Conservation (phyloP, 2,113 vertebrate species). For the Alexandromys fortis region DNA sequence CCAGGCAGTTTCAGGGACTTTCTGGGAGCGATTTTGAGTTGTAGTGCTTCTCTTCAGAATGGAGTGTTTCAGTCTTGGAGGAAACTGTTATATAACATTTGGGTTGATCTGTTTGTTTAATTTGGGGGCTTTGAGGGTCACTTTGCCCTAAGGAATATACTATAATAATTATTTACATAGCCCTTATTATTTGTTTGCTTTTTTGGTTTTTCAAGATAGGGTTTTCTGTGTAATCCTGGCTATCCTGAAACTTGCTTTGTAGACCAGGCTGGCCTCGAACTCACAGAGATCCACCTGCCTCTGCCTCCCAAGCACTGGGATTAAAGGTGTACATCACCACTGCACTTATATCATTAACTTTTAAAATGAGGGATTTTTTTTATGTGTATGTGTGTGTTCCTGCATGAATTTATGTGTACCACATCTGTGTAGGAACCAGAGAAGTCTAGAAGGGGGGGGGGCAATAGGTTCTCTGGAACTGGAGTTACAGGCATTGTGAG, state of each 20-base stretch:
- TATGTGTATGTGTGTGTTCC: background rate
- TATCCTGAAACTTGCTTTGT: background rate
- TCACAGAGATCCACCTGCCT: background rate
- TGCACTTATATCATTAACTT: background rate
- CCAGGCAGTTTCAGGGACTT: background rate
- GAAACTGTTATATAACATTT: background rate
- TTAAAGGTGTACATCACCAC: background rate
- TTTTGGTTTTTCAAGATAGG: background rate
- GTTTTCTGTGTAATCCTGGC: background rate
- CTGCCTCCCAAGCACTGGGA: background rate
- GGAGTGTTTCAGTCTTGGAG: background rate
- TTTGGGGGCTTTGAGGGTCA: background rate
- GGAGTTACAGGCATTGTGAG: background rate
- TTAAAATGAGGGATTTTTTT: background rate
- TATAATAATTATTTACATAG: background rate
- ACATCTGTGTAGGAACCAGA: background rate
- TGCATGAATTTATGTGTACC: background rate
- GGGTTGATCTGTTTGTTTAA: background rate
- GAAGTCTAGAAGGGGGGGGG: background rate
- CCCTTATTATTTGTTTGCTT: background rate
- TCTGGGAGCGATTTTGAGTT: background rate
- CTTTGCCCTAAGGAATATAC: background rate
- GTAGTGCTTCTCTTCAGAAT: background rate
- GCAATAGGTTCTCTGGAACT: background rate
- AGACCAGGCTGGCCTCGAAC: background rate